Percentiles rank a stretch among this genome's conserved stretches.
phyloP scores from a whole-genome alignment of 2,888 invertebrate species.

The Andrena fulva region DNA sequence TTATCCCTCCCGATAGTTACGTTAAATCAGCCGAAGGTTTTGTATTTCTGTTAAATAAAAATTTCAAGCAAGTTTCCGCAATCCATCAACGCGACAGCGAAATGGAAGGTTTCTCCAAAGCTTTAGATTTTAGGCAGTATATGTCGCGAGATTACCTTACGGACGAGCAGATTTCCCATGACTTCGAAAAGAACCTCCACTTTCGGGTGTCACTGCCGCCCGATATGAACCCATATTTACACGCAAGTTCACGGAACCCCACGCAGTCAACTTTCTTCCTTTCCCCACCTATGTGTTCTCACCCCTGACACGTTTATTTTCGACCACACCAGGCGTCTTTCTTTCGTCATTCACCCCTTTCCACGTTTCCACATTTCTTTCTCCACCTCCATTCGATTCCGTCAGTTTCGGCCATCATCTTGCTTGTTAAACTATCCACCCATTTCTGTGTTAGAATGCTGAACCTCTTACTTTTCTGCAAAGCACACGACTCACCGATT shows the following conservation, averaged over 20 bases:
- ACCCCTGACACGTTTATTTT: slow-evolving; percentile 62
- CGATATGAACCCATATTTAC: slow-evolving; percentile 65
- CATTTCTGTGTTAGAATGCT: not conserved
- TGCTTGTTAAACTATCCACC: not conserved
- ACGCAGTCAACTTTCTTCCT: slow-evolving; percentile 53
- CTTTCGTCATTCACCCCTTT: slow-evolving; percentile 48
- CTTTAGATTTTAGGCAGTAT: not conserved
- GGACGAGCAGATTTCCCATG: slow-evolving; percentile 76
- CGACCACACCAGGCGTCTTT: slow-evolving; percentile 48
- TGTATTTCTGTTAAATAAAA: too few relatives aligned
- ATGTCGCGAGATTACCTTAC: slow-evolving; percentile 67
- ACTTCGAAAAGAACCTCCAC: slow-evolving; percentile 65
- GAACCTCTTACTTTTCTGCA: too few relatives aligned
- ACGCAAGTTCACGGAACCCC: slow-evolving; percentile 66
- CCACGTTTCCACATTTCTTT: slow-evolving; percentile 15
- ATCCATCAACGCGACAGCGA: not conserved
- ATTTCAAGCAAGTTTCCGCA: too few relatives aligned
- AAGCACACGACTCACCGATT: slow-evolving; percentile 1
- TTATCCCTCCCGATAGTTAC: too few relatives aligned
- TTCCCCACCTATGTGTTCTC: slow-evolving; percentile 47
- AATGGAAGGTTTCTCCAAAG: not conserved
- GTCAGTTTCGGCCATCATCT: not conserved
- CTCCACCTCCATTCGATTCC: not conserved
- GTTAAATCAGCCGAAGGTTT: too few relatives aligned
- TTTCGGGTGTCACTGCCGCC: slow-evolving; percentile 63